Evolutionary conservation across 1,140 invertebrate genomes (phyloP), one percentile per base, ranked within the genome.

Genomic region (Chymomyza costata): DNA sequence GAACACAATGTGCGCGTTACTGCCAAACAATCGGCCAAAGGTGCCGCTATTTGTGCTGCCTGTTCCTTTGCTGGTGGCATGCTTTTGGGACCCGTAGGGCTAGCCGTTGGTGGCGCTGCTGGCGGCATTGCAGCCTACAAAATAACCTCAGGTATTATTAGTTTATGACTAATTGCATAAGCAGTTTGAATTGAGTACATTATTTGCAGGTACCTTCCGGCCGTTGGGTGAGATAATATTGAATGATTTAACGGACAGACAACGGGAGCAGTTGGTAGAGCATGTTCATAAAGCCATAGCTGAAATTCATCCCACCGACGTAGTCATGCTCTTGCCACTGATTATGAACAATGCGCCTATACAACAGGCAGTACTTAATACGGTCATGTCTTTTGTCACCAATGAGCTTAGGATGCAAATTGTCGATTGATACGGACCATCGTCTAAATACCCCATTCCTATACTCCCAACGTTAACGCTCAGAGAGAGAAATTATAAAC

Each of bases 381-480:
- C 82, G 17, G 59, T 80, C 0, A 51, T 71, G 31, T 68, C 65
- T 0, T 85, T 82, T 14, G 58, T 84, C 1, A 68, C 63, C 14
- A 85, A 73, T 30, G 84, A 85, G 34, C 48, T 85, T 25, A 63
- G 63, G 6, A 64, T 83, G 58, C 73, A 84, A 39, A 82, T 85
- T 11, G 32, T 85, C 13, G 76, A 85, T 28, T 85, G 64, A 84
- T 49, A 19, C 7, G n/a, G n/a, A n/a, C n/a, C n/a, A n/a, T n/a
- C n/a, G n/a, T n/a, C n/a, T n/a, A n/a, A n/a, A n/a, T n/a, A n/a
- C n/a, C n/a, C n/a, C n/a, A n/a, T n/a, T n/a, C n/a, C n/a, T n/a
- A n/a, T n/a, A n/a, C n/a, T n/a, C n/a, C n/a, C n/a, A n/a, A n/a
- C n/a, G n/a, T n/a, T n/a, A n/a, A n/a, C n/a, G n/a, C n/a, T n/a